Conservation (phyloP, 1,140 invertebrate species). For the Pantala flavescens region DNA sequence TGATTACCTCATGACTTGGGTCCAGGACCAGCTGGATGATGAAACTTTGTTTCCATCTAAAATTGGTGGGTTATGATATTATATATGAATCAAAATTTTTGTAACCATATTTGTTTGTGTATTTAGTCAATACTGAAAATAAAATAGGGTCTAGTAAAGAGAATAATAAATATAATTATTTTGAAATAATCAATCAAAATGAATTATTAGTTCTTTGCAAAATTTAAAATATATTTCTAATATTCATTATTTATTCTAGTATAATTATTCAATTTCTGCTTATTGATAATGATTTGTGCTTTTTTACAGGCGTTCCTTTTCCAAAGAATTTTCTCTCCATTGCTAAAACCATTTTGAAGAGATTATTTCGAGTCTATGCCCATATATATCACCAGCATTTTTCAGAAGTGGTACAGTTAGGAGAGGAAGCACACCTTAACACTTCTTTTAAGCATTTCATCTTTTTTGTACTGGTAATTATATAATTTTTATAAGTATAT, state of each 20-base stretch:
- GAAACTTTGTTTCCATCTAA: conserved; percentile 98
- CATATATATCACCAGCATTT: conserved; percentile 99
- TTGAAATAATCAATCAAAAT: no score
- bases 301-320: conserved; percentile 79
- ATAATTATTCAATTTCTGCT: no score
- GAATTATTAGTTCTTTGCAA: no score
- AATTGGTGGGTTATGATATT: conserved; percentile 60
- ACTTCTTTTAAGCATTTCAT: conserved; percentile 99
- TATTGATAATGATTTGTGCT: conserved; percentile 13
- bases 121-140: no score
- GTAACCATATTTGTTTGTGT: no score
- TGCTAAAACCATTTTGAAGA: conserved; percentile 96
- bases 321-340: conserved; percentile 95
- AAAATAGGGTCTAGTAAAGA: no score
- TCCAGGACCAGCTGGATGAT: conserved; percentile 98
- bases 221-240: no score
- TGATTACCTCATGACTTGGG: conserved; percentile 99
- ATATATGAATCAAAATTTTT: no score
- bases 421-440: conserved; percentile 98
- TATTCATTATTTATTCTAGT: no score
- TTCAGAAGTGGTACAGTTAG: conserved; percentile 90
- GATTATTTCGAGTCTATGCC: conserved; percentile 96
- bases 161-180: no score
- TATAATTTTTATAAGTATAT: neutral
- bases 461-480: conserved; percentile 86